Conservation (phyloP, 2,113 vertebrate species). For the Ochotona princeps region DNA sequence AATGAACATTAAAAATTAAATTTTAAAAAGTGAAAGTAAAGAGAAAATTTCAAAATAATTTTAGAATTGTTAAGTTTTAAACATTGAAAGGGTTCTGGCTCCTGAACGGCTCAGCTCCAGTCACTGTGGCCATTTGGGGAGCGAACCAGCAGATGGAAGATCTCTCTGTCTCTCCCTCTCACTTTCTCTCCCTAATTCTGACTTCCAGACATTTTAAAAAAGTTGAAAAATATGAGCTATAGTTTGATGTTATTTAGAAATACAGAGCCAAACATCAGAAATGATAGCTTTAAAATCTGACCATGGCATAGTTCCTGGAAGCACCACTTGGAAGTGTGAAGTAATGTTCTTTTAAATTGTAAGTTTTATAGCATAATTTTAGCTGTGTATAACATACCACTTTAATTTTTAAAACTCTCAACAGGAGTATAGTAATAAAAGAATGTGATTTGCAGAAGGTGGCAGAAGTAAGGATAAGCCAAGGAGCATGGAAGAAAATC, state of each 20-base stretch:
- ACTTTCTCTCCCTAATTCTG: too few species aligned
- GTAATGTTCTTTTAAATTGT: background rate
- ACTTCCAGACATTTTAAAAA: too few species aligned
- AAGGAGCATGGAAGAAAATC: background rate
- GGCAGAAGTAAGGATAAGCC: background rate
- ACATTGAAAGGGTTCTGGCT: too few species aligned
- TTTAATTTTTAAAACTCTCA: background rate
- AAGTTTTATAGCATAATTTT: background rate
- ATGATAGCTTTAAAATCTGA: constrained; percentile 3
- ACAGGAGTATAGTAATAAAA: background rate
- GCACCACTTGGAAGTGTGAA: background rate
- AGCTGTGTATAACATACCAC: background rate
- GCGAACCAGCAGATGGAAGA: too few species aligned
- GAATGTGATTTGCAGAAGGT: background rate
- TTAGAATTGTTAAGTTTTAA: too few species aligned
- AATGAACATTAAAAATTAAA: too few species aligned
- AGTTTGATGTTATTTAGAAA: background rate
- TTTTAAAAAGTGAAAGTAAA: too few species aligned
- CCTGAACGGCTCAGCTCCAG: too few species aligned
- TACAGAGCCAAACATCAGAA: background rate
- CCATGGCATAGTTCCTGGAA: background rate
- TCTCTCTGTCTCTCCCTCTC: too few species aligned
- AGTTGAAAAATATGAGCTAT: background rate
- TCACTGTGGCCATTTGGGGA: too few species aligned
- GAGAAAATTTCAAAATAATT: too few species aligned